Evolutionary conservation across 2,797 vertebrate genomes (phyloP).

Genomic region (Podargus strigoides): DNA sequence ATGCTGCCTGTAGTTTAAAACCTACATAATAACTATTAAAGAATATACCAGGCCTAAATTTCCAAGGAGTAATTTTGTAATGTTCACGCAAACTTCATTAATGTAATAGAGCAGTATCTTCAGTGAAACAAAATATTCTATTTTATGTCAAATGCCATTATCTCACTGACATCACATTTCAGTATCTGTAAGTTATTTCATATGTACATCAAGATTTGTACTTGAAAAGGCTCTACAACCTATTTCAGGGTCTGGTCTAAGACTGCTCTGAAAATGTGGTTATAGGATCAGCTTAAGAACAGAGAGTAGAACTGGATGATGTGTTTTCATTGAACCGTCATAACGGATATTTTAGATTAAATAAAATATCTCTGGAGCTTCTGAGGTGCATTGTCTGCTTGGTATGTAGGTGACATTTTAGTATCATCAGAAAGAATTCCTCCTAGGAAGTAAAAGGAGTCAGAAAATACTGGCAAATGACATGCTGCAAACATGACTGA

Average conservation of each 20-base stretch:
- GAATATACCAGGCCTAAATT: background rate
- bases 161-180: background rate
- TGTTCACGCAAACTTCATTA: background rate
- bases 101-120: background rate
- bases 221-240: background rate
- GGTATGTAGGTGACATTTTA: background rate
- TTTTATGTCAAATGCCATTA: background rate
- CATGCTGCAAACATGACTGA: background rate
- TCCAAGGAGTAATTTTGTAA: background rate
- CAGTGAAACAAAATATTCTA: background rate
- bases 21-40: background rate
- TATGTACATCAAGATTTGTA: background rate
- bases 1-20: background rate
- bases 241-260: background rate
- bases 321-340: background rate
- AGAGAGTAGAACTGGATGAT: background rate
- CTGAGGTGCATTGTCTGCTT: background rate
- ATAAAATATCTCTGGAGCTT: background rate
- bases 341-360: background rate
- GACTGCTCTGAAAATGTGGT: background rate
- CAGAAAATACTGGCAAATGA: background rate
- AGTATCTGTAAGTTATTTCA: background rate
- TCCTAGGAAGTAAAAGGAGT: background rate
- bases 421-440: background rate
- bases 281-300: background rate